Base-by-base conservation (phyloP, 1,140 invertebrate genomes). In the Harpegnathos saltator region DNA sequence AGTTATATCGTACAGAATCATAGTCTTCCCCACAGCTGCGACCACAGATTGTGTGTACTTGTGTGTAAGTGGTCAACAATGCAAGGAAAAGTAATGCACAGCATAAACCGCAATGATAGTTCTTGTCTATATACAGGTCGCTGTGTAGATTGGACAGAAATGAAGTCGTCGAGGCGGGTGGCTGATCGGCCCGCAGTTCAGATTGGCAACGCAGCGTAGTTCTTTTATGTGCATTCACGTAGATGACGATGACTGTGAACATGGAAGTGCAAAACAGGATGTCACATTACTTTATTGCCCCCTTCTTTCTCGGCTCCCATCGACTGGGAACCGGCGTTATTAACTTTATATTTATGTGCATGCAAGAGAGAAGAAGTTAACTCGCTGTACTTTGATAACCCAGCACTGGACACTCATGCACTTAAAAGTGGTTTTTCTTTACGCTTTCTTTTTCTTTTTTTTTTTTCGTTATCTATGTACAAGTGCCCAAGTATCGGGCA, bases 191-290 rank as follows among this genome's bases (percentile, higher is more conserved):
- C 92, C 91, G 91, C 91, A 90, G 91, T 90, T 92, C 89, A 89
- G 89, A 91, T 91, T 93, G 93, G 92, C 90, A 93, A 93, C 89
- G 91, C 90, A 91, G 92, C 85, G 92, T 89, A 92, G 92, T 91
- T 93, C 91, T 90, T 92, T 93, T 93, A 93, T 90, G 92, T 93
- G 92, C 92, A 93, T 93, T 93, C 92, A 91, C 92, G 92, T 89
- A 93, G 93, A 93, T 93, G 92, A 93, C 92, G 93, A 92, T 93
- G 92, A 93, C 92, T 93, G 92, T 93, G 92, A 93, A 93, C 93
- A 93, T 93, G 91, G 90, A 93, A 93, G 91, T 89, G 93, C 90
- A 93, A 93, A 92, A 93, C 85, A 90, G 89, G 86, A 82, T 92
- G 90, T 93, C 87, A 92, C 89, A 93, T 92, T 90, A 90, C 85